Conservation (phyloP, 2,113 vertebrate genomes). For the Xyliphius kryptos region DNA sequence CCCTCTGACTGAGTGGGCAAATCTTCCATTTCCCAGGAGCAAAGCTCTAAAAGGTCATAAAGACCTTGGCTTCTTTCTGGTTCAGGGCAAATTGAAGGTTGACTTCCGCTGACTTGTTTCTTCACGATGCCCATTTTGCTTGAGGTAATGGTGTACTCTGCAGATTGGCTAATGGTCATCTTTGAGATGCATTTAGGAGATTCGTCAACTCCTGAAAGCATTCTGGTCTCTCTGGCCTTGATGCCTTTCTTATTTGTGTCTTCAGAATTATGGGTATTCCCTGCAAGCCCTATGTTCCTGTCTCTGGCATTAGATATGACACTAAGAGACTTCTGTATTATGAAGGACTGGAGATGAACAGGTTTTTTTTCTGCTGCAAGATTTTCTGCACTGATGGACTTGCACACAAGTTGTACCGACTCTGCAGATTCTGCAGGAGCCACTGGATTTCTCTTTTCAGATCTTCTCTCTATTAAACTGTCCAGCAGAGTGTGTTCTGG, state of each 20-base stretch:
- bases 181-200: constrained; percentile 70
- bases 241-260: constrained; percentile 73
- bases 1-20: constrained; percentile 73
- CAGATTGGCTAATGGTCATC: constrained; percentile 75
- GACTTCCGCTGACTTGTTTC: constrained; percentile 77
- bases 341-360: constrained; percentile 77
- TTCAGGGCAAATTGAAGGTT: constrained; percentile 76
- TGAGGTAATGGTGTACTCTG: constrained; percentile 77
- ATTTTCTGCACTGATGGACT: constrained; percentile 95
- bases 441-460: constrained; percentile 69
- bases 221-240: constrained; percentile 70
- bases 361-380: constrained; percentile 90
- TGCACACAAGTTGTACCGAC: constrained; percentile 90
- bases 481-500: constrained; percentile 75
- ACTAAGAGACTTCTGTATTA: constrained; percentile 95
- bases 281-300: constrained; percentile 81
- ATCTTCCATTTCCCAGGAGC: constrained; percentile 91
- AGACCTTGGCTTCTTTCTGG: constrained; percentile 67
- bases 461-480: constrained; percentile 71
- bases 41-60: constrained; percentile 86
- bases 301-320: constrained; percentile 95
- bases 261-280: constrained; percentile 75
- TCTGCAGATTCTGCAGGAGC: constrained; percentile 76
- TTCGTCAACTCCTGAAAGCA: constrained; percentile 72
- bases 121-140: constrained; percentile 95